Evolutionary conservation across 2,888 invertebrate species (phyloP), one percentile per base, ranked within the genome.

Genomic region (Diloba caeruleocephala): DNA sequence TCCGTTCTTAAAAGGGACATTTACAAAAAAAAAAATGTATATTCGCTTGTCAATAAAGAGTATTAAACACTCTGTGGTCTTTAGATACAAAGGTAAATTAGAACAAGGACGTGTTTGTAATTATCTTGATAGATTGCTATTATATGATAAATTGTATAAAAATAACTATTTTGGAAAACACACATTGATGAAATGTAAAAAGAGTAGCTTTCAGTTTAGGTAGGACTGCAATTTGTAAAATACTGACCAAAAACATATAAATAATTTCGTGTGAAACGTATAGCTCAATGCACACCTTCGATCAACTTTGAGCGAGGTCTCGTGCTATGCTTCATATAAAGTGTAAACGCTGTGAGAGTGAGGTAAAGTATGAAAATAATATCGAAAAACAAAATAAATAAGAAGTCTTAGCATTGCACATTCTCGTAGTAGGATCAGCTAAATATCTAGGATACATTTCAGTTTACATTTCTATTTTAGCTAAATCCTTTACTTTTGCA

Each of bases 351-450:
- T 84, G 86, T 87, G 84, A 87, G 81, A 88, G 85, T 90, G 87
- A 91, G 91, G 83, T 80, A 78, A 80, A 85, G 85, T 86, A 85
- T 85, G 85, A 88, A 91, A 92, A 86, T 84, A 88, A 89, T 81
- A 84, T 84, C 71, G 74, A 84, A 89, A 90, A 89, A 84, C 81
- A 87, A 91, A 87, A 69, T 64, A 79, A 79, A 86, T 85, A 89
- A 91, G 91, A 91, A 91, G 88, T 88, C 83, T 78, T 84, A 91
- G 93, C 92, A 92, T 92, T 89, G 92, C 93, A 92, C 93, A 93
- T 93, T 93, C 93, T 90, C 92, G 79, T 87, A 85, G 87, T 80
- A 90, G 89, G 87, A 87, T 87, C 84, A 89, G 89, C 90, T 91
- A 89, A 84, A 75, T 76, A 71, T 85, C 84, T 85, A 88, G 82